Percentiles rank a stretch among this genome's conserved stretches.
Evolutionary conservation across 2,797 vertebrate genomes (phyloP).

Genomic region (Crypturellus tataupa): DNA sequence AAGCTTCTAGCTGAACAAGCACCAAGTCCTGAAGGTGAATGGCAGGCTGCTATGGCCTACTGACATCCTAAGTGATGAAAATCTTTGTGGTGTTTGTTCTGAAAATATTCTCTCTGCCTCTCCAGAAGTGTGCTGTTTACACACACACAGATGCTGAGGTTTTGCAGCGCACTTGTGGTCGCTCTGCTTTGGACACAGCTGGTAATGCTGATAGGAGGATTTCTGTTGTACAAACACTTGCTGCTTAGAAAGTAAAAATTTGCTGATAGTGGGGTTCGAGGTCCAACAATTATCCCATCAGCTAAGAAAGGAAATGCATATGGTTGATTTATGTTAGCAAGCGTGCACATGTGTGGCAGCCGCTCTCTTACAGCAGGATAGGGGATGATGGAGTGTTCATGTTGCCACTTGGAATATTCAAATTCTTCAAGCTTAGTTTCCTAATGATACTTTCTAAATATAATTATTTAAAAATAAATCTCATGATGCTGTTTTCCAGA

Average conservation of each 20-base stretch:
- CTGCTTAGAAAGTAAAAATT: constrained; percentile 3
- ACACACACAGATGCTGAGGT: rapidly evolving
- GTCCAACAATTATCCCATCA: not conserved
- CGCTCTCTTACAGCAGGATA: not conserved
- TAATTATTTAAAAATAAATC: not conserved
- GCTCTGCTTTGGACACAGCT: constrained; percentile 26
- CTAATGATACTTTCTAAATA: not conserved
- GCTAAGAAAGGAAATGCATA: rapidly evolving
- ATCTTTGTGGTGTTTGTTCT: not conserved
- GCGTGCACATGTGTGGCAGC: rapidly evolving
- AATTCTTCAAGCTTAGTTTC: not conserved
- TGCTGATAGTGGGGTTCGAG: constrained; percentile 20
- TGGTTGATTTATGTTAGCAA: rapidly evolving
- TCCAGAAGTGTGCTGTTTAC: not conserved
- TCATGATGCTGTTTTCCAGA: not conserved
- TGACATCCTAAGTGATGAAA: not conserved
- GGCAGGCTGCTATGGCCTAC: not conserved
- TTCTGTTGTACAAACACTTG: not conserved
- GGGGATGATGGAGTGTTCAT: not conserved
- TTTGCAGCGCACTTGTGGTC: not conserved
- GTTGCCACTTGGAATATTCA: not conserved
- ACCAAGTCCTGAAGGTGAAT: not conserved
- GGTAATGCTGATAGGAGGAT: constrained; percentile 18
- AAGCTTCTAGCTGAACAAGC: rapidly evolving
- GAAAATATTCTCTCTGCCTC: not conserved